Evolutionary conservation across 2,888 invertebrate species (phyloP).

Genomic region (Mimumesa dahlbomi): DNA sequence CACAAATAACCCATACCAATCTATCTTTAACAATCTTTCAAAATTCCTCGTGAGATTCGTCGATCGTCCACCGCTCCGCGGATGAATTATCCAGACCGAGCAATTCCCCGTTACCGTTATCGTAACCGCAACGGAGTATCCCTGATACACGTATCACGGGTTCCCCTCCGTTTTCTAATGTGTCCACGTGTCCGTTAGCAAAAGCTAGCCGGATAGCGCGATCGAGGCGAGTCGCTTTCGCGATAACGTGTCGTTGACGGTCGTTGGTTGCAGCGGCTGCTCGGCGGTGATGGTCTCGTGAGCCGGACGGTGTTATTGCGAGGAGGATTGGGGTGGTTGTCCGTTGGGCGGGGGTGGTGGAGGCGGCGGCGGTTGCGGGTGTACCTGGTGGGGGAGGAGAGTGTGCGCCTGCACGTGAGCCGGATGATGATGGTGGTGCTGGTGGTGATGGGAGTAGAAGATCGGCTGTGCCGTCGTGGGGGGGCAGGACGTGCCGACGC

Average conservation of each 20-base stretch:
- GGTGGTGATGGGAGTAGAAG: conserved; percentile 78
- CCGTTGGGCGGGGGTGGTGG: conserved; percentile 78
- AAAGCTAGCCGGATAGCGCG: conserved; percentile 58
- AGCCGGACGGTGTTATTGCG: conserved; percentile 76
- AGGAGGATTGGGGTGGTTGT: conserved; percentile 72
- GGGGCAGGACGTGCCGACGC: conserved; percentile 72
- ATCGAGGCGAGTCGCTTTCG: conserved; percentile 54
- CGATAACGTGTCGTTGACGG: conserved; percentile 30
- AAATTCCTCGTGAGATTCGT: no score
- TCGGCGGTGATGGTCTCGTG: conserved; percentile 49
- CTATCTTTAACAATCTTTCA: no score
- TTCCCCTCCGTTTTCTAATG: no score
- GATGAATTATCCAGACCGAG: no score
- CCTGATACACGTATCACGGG: no score
- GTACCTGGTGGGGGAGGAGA: conserved; percentile 77
- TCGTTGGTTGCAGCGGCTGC: conserved; percentile 34
- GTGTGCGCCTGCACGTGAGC: conserved; percentile 76
- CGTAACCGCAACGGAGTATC: no score
- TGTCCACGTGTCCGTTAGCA: no score
- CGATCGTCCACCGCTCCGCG: no score
- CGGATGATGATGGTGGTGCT: conserved; percentile 77
- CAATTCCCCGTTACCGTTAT: no score
- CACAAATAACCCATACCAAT: no score
- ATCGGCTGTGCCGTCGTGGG: conserved; percentile 74
- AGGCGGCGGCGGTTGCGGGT: conserved; percentile 78